Evolutionary conservation across 2,113 vertebrate species (phyloP), one percentile per base, ranked within the genome.

Genomic region (human (Homo sapiens)): DNA sequence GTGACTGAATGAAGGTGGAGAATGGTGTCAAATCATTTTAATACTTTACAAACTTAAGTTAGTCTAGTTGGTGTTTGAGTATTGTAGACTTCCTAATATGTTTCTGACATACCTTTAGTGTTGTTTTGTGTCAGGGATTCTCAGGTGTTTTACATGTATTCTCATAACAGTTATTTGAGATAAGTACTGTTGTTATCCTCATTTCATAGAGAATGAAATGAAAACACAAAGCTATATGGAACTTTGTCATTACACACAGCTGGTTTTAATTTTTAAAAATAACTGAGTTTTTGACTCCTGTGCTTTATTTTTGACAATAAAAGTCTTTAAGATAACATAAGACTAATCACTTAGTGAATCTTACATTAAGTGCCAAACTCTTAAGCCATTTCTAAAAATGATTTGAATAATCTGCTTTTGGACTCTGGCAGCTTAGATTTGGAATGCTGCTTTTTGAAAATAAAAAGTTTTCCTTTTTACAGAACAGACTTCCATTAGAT

Each of bases 391-490:
- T 92, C 25, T 66, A 75, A 52, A 94, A 95, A 57, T 16, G 5
- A 78, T 86, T 59, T 95, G 73, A 75, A 23, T 90, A 45, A 82
- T 66, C 11, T 96, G 32, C 8, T 40, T 84, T 87, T 92, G 30
- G 57, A 87, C 4, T 89, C 13, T 52, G 59, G 30, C 38, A 38
- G 35, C 64, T 94, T 52, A 20, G 50, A 76, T 91, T 93, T 84
- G 72, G 23, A 52, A 76, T 52, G 75, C 43, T 93, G 48, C 80
- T 96, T 93, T 93, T 59, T 95, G 87, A 70, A 25, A 83, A 59
- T 76, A 20, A 11, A 30, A 35, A 35, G 8, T 38, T 52, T 78
- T 43, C 48, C 38, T 55, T 59, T 87, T 78, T 55, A 50, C 5
- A 80, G 43, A 82, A 59, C 45, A 89, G 40, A 82, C 27, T 48